Conservation (phyloP, 2,113 vertebrate genomes). For the Protomyctophum bolini region DNA sequence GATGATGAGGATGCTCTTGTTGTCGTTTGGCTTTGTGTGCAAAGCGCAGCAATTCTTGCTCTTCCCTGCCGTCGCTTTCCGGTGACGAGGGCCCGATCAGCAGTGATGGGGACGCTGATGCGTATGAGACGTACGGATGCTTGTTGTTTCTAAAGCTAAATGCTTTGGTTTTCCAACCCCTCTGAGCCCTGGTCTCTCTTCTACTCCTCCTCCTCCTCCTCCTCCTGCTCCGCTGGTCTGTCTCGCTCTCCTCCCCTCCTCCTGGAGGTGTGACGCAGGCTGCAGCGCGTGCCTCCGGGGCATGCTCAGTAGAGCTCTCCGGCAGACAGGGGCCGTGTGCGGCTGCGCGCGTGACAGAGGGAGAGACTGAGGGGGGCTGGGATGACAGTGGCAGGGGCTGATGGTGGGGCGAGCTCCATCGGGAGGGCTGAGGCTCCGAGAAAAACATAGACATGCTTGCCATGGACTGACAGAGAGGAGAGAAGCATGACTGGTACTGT, state of each 20-base stretch:
- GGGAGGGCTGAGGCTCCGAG: not conserved
- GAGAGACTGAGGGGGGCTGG: conserved; percentile 54
- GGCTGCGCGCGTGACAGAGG: conserved; percentile 71
- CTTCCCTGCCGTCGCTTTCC: conserved; percentile 54
- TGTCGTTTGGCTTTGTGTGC: conserved; percentile 20
- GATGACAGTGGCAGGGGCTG: conserved; percentile 16
- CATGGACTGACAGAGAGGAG: conserved; percentile 7
- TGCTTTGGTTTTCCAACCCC: no score
- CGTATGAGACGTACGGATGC: conserved; percentile 67
- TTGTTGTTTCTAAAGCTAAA: no score
- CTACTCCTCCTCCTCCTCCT: conserved; percentile 31
- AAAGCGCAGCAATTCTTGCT: conserved; percentile 4
- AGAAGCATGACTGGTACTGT: no score
- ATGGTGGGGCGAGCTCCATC: not conserved
- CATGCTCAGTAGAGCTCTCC: conserved; percentile 41
- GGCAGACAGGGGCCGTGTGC: conserved; percentile 35
- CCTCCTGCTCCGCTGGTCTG: conserved; percentile 5
- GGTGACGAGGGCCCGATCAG: conserved; percentile 63
- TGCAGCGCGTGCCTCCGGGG: conserved; percentile 13
- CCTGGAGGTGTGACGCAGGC: conserved; percentile 80
- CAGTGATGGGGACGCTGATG: conserved; percentile 72
- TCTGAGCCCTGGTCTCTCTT: conserved; percentile 47
- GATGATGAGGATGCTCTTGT: conserved; percentile 8
- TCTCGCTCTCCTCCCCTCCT: conserved; percentile 7
- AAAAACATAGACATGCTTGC: not conserved